Evolutionary conservation across 2,797 vertebrate genomes (phyloP), one percentile per base, ranked within the genome.

Genomic region (Pelobates cultripes): DNA sequence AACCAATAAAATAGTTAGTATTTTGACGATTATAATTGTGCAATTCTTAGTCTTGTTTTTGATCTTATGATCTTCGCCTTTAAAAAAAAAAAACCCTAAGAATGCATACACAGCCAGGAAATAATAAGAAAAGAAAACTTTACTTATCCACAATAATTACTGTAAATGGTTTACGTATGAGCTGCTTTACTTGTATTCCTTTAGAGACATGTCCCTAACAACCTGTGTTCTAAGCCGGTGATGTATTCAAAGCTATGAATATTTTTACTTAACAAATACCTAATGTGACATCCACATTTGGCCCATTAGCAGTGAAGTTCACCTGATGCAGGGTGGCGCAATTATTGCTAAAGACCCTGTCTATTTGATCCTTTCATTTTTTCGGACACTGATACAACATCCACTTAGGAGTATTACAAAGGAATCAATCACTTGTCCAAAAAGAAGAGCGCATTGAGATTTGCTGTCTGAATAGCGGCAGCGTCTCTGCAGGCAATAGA

Each of bases 351-450:
- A 94, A 93, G 86, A 90, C 88, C 90, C 90, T 94, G 90, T 91
- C 91, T 87, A 43, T 89, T 89, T 28, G 76, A 91, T 90, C 82
- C 53, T 0, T 42, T 84, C 85, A 86, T 7, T 87, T 74, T 75
- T 67, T 86, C 77, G 64, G 85, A 87, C 93, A 87, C 87, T 84
- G 86, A 81, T 87, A 88, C 90, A 90, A 78, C 90, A 92, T 94
- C 95, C 91, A 96, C 96, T 97, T 96, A 91, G 91, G 90, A 85
- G 87, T 93, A 96, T 97, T 95, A 95, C 75, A 79, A 87, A 86
- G 82, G 88, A 92, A 93, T 95, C 96, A 92, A 96, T 97, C 96
- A 96, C 87, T 91, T 92, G 93, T 95, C 93, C 57, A 77, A 87
- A 85, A 85, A 82, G 66, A 87, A 89, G 88, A 89, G 88, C 86